phyloP scores from a whole-genome alignment of 2,113 vertebrate species.

The Phrynocephalus versicolor region DNA sequence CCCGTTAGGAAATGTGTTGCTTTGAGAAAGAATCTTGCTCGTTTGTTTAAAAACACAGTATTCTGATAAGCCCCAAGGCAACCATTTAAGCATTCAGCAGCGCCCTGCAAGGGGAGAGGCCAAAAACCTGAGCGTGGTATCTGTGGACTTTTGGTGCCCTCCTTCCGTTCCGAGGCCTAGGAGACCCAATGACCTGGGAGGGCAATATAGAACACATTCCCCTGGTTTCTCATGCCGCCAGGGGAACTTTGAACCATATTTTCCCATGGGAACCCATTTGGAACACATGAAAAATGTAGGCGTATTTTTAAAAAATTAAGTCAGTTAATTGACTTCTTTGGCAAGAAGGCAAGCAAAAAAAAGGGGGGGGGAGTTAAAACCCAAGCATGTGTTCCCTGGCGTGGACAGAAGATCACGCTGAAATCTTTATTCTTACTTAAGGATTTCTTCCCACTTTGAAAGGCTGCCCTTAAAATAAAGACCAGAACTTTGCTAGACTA shows the following conservation, averaged over 20 bases:
- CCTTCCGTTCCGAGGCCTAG: no score
- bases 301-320: background rate
- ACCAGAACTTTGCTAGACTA: background rate
- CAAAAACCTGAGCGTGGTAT: background rate
- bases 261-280: conserved; percentile 22
- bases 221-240: background rate
- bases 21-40: background rate
- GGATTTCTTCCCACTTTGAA: background rate
- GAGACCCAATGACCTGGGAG: background rate
- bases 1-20: background rate
- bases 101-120: background rate
- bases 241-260: background rate
- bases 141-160: no score
- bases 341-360: conserved; percentile 4
- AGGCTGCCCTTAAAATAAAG: background rate
- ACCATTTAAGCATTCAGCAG: no score
- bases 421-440: conserved; percentile 8
- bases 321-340: conserved; percentile 26
- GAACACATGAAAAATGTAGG: background rate
- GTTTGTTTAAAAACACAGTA: background rate
- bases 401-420: background rate
- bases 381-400: background rate
- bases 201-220: background rate
- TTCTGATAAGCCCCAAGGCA: background rate
- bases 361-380: no score